phyloP scores from a whole-genome alignment of 2,113 vertebrate genomes.

The Dromaius novaehollandiae region DNA sequence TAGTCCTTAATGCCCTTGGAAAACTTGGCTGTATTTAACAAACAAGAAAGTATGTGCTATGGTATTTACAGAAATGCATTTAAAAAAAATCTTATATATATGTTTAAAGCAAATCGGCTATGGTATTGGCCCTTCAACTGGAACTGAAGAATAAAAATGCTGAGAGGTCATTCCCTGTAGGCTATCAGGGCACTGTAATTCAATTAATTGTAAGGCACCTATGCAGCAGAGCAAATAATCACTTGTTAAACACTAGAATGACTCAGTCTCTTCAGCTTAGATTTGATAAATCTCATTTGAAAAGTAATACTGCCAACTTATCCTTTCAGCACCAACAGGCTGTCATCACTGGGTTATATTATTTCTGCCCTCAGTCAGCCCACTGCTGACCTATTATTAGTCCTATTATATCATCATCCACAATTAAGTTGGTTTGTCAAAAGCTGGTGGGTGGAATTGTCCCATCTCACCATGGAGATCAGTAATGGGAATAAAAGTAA shows the following conservation, averaged over 20 bases:
- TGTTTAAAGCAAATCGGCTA: background rate
- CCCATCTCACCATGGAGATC: background rate
- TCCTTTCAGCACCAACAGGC: background rate
- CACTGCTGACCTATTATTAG: conserved; percentile 3
- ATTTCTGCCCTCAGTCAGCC: conserved; percentile 15
- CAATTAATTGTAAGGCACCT: background rate
- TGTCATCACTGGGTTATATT: background rate
- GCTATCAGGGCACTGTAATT: background rate
- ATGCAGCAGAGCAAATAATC: background rate
- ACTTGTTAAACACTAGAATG: background rate
- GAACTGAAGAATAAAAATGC: background rate
- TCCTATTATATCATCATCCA: background rate
- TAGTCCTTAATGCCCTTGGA: background rate
- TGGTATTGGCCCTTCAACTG: background rate
- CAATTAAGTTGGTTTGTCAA: conserved; percentile 9
- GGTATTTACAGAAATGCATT: background rate
- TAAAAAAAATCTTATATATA: background rate
- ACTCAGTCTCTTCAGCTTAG: background rate
- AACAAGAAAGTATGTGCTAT: background rate
- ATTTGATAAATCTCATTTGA: background rate
- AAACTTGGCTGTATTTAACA: background rate
- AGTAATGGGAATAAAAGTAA: background rate
- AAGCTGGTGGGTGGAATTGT: background rate
- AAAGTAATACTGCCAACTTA: background rate
- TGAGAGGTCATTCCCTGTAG: background rate